Conservation (phyloP, 1,140 invertebrate genomes). For the Microplitis demolitor region DNA sequence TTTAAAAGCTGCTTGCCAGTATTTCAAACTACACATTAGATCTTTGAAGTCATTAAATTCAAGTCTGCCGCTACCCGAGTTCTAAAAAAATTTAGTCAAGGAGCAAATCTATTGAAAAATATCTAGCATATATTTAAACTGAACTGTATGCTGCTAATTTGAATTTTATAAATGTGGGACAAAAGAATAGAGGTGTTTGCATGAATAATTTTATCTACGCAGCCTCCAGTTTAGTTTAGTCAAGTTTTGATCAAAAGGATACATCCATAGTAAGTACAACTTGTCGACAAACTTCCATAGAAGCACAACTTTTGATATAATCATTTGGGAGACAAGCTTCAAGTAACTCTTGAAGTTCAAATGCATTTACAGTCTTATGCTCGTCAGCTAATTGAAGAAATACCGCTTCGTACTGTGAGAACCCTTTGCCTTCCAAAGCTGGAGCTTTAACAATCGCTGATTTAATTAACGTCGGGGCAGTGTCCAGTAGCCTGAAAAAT, state of each 20-base stretch:
- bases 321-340: constrained; percentile 93
- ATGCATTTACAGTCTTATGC: constrained; percentile 85
- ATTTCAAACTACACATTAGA: constrained; percentile 88
- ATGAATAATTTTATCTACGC: too few species aligned
- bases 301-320: constrained; percentile 93
- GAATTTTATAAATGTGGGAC: too few species aligned
- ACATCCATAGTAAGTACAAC: constrained; percentile 87
- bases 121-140: too few species aligned
- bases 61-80: constrained; percentile 78
- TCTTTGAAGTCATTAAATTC: constrained; percentile 89
- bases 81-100: constrained; percentile 64
- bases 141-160: too few species aligned
- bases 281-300: constrained; percentile 88
- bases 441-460: constrained; percentile 76
- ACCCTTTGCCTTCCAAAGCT: constrained; percentile 74
- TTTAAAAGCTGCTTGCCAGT: constrained; percentile 90
- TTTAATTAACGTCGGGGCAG: constrained; percentile 73
- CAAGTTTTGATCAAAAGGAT: constrained; percentile 57
- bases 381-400: constrained; percentile 91
- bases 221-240: too few species aligned
- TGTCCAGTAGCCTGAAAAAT: constrained; percentile 70
- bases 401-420: constrained; percentile 86
- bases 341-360: constrained; percentile 88
- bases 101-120: constrained; percentile 21
- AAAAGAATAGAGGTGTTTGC: too few species aligned